phyloP scores from a whole-genome alignment of 2,797 vertebrate species.

The Hirundo rustica region DNA sequence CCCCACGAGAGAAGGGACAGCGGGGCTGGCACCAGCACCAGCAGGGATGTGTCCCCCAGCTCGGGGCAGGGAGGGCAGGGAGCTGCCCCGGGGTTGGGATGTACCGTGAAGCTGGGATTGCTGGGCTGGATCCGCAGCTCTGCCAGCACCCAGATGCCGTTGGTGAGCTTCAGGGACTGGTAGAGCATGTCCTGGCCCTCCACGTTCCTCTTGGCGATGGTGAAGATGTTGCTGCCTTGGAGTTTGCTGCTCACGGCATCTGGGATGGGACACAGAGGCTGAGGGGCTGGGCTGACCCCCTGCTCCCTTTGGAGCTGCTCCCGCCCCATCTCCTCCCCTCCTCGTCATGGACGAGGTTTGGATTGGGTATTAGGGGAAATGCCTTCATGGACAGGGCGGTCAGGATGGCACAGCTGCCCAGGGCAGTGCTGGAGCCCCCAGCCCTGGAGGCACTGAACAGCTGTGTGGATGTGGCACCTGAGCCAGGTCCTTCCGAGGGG shows the following conservation, averaged over 20 bases:
- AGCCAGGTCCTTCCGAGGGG: neutral
- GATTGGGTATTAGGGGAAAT: neutral
- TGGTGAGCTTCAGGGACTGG: slow-evolving; percentile 93
- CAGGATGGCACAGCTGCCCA: neutral
- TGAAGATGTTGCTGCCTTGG: slow-evolving; percentile 94
- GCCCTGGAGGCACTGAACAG: neutral
- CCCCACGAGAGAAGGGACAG: accelerated
- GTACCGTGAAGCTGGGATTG: slow-evolving; percentile 86
- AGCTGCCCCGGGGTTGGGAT: accelerated
- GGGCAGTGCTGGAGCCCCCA: neutral
- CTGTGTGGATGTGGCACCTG: neutral
- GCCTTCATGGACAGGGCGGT: neutral
- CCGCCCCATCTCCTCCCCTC: neutral
- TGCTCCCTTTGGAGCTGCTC: neutral
- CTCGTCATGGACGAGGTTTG: neutral
- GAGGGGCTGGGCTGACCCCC: neutral
- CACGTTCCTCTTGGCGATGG: slow-evolving; percentile 92
- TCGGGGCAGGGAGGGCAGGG: neutral
- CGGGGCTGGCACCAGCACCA: neutral
- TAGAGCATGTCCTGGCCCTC: slow-evolving; percentile 98
- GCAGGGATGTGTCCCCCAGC: neutral
- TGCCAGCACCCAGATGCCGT: slow-evolving; percentile 93
- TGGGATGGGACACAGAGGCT: slow-evolving; percentile 37
- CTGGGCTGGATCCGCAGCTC: slow-evolving; percentile 90
- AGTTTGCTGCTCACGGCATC: slow-evolving; percentile 89